phyloP scores from a whole-genome alignment of 2,888 invertebrate genomes.

The Pasiphila rectangulata region DNA sequence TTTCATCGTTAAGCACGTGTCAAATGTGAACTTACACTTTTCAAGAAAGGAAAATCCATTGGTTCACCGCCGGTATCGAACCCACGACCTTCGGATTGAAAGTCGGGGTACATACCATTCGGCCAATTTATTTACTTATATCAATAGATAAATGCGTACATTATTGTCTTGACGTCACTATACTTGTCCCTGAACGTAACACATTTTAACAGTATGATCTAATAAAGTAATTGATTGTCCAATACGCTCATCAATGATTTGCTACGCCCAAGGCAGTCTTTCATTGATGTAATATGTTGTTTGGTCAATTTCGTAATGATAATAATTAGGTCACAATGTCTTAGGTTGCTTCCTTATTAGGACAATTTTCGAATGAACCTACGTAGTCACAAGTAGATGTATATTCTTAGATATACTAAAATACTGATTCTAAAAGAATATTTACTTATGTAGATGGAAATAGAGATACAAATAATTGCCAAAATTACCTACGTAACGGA shows the following conservation, averaged over 20 bases:
- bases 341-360: background rate
- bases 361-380: background rate
- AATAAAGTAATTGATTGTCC: conserved; percentile 26
- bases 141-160: background rate
- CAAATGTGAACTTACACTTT: no score
- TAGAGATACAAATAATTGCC: no score
- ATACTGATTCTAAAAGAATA: no score
- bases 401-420: no score
- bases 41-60: no score
- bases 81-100: no score
- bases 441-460: no score
- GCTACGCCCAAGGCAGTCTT: conserved; percentile 6
- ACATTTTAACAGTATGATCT: conserved; percentile 13
- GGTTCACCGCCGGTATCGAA: no score
- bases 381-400: background rate
- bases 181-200: conserved; percentile 14
- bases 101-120: no score
- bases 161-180: conserved; percentile 6
- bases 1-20: no score
- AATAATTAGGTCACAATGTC: conserved; percentile 12
- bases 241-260: conserved; percentile 25
- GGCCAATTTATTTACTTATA: no score
- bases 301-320: conserved; percentile 2
- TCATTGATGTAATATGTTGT: conserved; percentile 11
- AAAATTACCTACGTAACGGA: no score